Percentiles rank a stretch among this genome's conserved stretches.
phyloP scores from a whole-genome alignment of 2,113 vertebrate species.

The Aptenodytes forsteri region DNA sequence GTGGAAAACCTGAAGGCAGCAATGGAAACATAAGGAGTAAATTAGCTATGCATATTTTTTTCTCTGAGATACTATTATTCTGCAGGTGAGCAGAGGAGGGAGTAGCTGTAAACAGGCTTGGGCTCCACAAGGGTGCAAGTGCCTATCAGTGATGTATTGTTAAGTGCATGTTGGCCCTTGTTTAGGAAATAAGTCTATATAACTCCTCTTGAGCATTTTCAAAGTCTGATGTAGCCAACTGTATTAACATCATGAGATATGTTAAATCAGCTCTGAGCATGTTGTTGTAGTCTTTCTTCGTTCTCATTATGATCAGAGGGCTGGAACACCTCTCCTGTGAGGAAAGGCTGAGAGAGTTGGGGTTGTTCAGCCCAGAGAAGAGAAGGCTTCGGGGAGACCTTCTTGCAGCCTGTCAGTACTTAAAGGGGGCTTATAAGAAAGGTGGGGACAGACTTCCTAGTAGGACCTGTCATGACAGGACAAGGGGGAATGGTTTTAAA shows the following conservation, averaged over 20 bases:
- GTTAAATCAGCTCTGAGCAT: neutral
- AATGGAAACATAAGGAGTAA: neutral
- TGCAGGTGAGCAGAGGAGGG: neutral
- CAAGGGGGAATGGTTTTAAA: neutral
- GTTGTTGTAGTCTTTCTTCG: neutral
- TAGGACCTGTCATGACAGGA: fast-evolving
- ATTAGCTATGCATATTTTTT: neutral
- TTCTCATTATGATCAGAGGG: neutral
- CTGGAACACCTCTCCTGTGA: neutral
- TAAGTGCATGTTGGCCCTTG: neutral
- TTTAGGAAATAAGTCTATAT: neutral
- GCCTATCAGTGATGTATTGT: fast-evolving
- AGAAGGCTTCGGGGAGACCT: neutral
- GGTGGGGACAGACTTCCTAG: neutral
- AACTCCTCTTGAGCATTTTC: neutral
- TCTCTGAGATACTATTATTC: neutral
- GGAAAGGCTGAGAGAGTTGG: neutral
- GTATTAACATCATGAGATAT: neutral
- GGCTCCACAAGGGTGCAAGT: neutral
- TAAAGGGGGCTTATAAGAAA: neutral
- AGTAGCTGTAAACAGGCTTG: neutral
- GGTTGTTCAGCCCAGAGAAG: neutral
- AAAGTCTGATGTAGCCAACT: neutral
- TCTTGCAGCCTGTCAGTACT: fast-evolving
- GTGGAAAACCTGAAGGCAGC: neutral